Percentiles rank a stretch among this genome's conserved stretches.
These are phyloP conservation scores for Tyrophagus putrescentiae DNA, from an alignment of 1,140 invertebrate species.

Conservation along the genomic window DNA sequence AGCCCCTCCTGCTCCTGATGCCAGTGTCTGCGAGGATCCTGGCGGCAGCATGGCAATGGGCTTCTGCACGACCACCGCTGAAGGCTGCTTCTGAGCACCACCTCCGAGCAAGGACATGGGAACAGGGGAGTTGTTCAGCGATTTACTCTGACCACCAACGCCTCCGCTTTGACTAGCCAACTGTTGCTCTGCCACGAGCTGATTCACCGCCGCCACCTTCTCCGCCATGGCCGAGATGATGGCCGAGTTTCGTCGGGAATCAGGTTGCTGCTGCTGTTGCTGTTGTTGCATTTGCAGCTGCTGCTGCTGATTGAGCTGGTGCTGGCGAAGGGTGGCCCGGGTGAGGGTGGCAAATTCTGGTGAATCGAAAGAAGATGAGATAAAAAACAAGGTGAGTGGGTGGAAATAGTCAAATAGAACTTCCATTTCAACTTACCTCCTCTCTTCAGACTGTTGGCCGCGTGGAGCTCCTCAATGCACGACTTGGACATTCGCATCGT, in stretches of 20 bases:
- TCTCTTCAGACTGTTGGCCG: background rate
- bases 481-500: slow-evolving; percentile 22
- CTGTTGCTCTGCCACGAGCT: background rate
- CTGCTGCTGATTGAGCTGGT: background rate
- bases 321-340: background rate
- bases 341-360: background rate
- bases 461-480: slow-evolving; percentile 22
- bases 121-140: background rate
- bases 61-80: slow-evolving; percentile 11
- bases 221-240: slow-evolving; percentile 21
- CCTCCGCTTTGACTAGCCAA: background rate
- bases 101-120: background rate
- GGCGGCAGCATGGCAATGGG: background rate
- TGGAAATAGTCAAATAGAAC: background rate
- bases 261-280: background rate
- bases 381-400: background rate
- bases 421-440: background rate
- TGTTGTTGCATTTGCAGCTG: background rate
- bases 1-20: no score
- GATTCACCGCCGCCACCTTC: slow-evolving; percentile 22
- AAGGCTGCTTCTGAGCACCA: no score
- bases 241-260: slow-evolving; percentile 19
- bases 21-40: background rate
- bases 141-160: slow-evolving; percentile 13
- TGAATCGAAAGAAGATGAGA: background rate